Base-by-base conservation (phyloP, 2,113 vertebrate species). In the Pelecanus crispus region DNA sequence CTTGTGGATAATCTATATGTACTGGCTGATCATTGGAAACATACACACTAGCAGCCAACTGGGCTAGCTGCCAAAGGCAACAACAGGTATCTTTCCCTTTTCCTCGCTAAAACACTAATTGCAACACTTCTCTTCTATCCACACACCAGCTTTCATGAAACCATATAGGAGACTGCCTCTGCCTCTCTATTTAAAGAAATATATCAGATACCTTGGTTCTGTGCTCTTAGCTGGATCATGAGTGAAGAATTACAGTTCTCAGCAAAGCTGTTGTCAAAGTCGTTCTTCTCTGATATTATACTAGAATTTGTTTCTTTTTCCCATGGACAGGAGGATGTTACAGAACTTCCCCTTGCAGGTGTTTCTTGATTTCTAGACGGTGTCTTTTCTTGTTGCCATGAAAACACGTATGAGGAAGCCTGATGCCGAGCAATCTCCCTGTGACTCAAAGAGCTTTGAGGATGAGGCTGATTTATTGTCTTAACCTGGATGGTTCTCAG, bases 381-480 rank as follows among this genome's bases (percentile, higher is more conserved):
- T 20, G 96, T 97, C 67, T 98, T 97, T 58, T 99, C 98, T 89
- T 98, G 98, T 91, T 99, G 99, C 99, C 99, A 99, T 21, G 98
- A 98, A 96, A 99, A 99, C 81, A 99, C 98, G 3, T 99, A 99
- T 3, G 99, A 99, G 13, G 99, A 99, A 55, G 98, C 85, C 90
- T 99, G 98, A 78, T 99, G 98, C 8, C 98, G 98, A 45, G 99
- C 98, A 47, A 99, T 99, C 89, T 99, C 99, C 32, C 98, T 99
- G 94, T 99, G 98, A 88, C 95, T 98, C 96, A 98, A 95, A 45
- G 98, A 95, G 62, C 82, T 95, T 66, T 92, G 97, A 77, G 93
- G 81, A 61, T 78, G 44, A 45, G 98, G 95, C 80, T 98, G 98
- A 97, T 96, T 99, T 38, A 96, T 79, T 97, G 97, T 96, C 90